Base-by-base conservation (phyloP, 1,140 invertebrate genomes). In the Drosophila eugracilis region DNA sequence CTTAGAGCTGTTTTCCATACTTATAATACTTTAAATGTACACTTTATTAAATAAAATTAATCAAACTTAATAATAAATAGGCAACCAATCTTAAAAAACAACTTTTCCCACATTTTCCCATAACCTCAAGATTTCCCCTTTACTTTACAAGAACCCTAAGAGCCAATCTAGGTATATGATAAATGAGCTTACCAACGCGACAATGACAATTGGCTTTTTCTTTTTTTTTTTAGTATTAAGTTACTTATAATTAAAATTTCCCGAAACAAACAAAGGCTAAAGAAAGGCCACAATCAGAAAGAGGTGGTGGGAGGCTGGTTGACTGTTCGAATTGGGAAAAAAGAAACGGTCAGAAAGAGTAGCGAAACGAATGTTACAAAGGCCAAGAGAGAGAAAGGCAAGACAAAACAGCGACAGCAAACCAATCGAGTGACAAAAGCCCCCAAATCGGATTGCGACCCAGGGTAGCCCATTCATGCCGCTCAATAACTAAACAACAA, bases 181-280 rank as follows among this genome's bases (percentile, higher is more conserved):
- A 80, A 85, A 86, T 86, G 73, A 81, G 81, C 81, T 86, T 81
- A 70, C 70, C 42, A 21, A 36, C 26, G 36, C 50, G 42, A 62
- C 81, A 85, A 80, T 85, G 81, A 85, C 81, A 81, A 86, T 86
- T 85, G 77, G 77, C 81, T 85, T 85, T 85, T 85, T 69, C 65
- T 19, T 15, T 85, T 85, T 85, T 69, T 62, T 19, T 15, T 42
- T n/a, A 17, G 44, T 67, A 78, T 86, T 81, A 86, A 85, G 81
- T 81, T 86, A 52, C 81, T 81, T 85, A 86, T 86, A 85, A 85
- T 86, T 85, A 85, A 85, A 85, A 85, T 70, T 74, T 74, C 41
- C 45, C 67, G 49, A 54, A 55, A 65, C 81, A 85, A 85, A 85
- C 81, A 85, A 85, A 75, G 47, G 63, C 65, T 17, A 12, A 76